A percentile compares a stretch with the other conserved stretches of the same genome.
These are phyloP conservation scores for Luperina nickerlii DNA, from an alignment of 2,888 invertebrate species.

Conservation along the genomic window DNA sequence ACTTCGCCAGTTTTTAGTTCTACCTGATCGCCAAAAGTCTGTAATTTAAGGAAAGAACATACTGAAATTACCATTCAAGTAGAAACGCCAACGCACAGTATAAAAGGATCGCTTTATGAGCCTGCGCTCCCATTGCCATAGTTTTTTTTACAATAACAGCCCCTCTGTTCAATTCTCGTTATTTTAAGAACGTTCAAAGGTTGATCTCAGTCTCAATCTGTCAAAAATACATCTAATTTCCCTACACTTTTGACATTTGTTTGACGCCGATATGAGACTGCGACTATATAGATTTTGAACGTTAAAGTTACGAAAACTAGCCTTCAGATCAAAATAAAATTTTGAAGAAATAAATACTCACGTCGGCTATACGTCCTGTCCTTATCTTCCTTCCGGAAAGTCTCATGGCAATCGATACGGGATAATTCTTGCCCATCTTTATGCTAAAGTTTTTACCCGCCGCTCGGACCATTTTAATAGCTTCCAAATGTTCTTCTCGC, in stretches of 20 bases:
- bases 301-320: not conserved
- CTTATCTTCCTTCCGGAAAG: slow-evolving; percentile 97
- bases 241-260: not conserved
- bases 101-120: not conserved
- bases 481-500: slow-evolving; percentile 83
- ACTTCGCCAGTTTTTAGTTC: slow-evolving; percentile 84
- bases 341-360: slow-evolving; percentile 73
- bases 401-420: slow-evolving; percentile 96
- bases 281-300: not conserved
- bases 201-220: not conserved
- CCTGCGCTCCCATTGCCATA: not conserved
- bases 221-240: not conserved
- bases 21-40: slow-evolving; percentile 81
- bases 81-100: not conserved
- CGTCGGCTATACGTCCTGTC: slow-evolving; percentile 95
- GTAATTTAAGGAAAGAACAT: slow-evolving; percentile 52
- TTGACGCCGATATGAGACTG: not conserved
- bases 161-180: not conserved
- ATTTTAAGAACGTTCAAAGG: not conserved
- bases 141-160: not conserved
- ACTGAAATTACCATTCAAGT: not conserved
- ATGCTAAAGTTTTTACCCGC: slow-evolving; percentile 91
- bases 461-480: slow-evolving; percentile 83
- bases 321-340: not conserved
- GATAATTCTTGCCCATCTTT: slow-evolving; percentile 91